phyloP scores from a whole-genome alignment of 2,888 invertebrate species.

The Teleogryllus oceanicus region DNA sequence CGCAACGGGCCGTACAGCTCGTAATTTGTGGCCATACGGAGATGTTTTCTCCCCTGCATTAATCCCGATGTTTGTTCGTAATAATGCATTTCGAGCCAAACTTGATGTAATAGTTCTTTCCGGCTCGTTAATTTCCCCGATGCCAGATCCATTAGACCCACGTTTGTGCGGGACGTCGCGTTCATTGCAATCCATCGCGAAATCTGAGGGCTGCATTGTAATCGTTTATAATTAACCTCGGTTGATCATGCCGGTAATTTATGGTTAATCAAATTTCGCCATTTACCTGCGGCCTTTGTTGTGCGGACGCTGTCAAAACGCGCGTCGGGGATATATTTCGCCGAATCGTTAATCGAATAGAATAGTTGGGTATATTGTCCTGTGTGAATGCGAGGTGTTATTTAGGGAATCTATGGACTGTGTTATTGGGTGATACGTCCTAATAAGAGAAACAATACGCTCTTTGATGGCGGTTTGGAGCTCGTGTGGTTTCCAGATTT shows the following conservation, averaged over 20 bases:
- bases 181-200: not conserved
- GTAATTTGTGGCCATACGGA: conserved; percentile 18
- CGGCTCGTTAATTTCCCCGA: not conserved
- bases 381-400: conserved; percentile 2
- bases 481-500: not conserved
- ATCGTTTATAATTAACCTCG: conserved; percentile 18
- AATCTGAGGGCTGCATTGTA: not conserved
- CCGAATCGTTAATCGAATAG: not conserved
- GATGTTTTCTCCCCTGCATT: conserved; percentile 8
- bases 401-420: conserved; percentile 7
- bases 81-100: not conserved
- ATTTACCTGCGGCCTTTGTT: conserved; percentile 18
- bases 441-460: conserved; percentile 11
- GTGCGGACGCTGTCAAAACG: conserved; percentile 1
- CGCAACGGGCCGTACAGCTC: not conserved
- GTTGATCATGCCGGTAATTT: conserved; percentile 7
- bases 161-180: not conserved
- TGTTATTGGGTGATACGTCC: conserved; percentile 10
- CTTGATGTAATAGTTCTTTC: conserved; percentile 18
- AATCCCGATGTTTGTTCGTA: conserved; percentile 9
- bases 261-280: conserved; percentile 9
- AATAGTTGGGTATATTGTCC: conserved; percentile 3
- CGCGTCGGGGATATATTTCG: not conserved
- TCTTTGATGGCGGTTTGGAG: not conserved
- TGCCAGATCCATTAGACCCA: not conserved